phyloP scores from a whole-genome alignment of 2,888 invertebrate genomes.

The Oegoconia quadripuncta region DNA sequence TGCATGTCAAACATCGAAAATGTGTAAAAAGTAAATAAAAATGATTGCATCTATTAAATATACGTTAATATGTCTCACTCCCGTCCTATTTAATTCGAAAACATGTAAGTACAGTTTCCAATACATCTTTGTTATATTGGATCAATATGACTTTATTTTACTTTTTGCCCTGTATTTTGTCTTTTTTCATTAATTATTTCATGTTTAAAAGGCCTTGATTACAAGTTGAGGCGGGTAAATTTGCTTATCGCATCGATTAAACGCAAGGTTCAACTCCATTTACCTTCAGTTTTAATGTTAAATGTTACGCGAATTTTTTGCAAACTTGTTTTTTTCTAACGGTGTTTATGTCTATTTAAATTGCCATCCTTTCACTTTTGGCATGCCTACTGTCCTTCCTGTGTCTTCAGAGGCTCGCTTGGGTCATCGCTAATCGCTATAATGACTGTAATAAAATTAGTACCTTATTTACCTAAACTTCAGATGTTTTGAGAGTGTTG shows the following conservation, averaged over 20 bases:
- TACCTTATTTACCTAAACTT: no score
- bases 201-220: conserved; percentile 35
- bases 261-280: conserved; percentile 27
- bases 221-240: conserved; percentile 22
- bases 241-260: conserved; percentile 31
- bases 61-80: conserved; percentile 46
- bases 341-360: conserved; percentile 2
- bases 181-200: conserved; percentile 23
- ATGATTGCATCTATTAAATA: conserved; percentile 53
- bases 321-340: conserved; percentile 1
- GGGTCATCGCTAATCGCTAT: background rate
- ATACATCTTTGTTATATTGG: background rate
- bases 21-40: conserved; percentile 65
- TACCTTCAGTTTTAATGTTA: conserved; percentile 16
- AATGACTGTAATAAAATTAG: no score
- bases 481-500: no score
- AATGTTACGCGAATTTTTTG: conserved; percentile 16
- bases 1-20: conserved; percentile 56
- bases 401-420: conserved; percentile 5
- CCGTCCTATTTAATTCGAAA: conserved; percentile 39
- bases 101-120: conserved; percentile 51
- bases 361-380: conserved; percentile 37
- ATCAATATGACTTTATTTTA: background rate
- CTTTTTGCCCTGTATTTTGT: conserved; percentile 13
- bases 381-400: conserved; percentile 21